These are phyloP conservation scores for Tyto alba DNA, from an alignment of 2,113 vertebrate genomes.

Conservation along the genomic window DNA sequence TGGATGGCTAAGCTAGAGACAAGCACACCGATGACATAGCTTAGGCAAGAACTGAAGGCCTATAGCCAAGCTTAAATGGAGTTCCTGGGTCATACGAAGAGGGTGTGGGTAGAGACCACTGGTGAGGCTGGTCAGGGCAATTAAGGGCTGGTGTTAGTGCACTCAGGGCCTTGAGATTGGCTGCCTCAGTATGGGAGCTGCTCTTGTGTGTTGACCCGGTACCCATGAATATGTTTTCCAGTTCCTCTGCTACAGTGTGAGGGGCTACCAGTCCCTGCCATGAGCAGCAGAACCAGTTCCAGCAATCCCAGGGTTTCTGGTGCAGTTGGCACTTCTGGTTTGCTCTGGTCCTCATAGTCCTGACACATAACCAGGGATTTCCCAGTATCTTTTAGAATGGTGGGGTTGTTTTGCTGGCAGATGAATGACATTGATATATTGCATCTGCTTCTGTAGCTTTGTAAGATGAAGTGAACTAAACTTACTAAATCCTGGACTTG, in stretches of 20 bases:
- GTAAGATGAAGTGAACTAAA: neutral
- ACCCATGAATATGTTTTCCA: neutral
- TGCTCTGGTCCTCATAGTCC: neutral
- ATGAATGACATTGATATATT: neutral
- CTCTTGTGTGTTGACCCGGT: neutral
- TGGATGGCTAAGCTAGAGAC: neutral
- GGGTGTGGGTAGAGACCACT: neutral
- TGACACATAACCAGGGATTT: neutral
- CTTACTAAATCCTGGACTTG: neutral
- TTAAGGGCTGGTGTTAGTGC: neutral
- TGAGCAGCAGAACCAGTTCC: neutral
- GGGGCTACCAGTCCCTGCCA: neutral
- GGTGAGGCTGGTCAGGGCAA: neutral
- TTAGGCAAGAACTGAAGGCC: neutral
- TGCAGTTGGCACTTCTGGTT: neutral
- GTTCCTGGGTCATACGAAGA: neutral
- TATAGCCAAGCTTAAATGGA: neutral
- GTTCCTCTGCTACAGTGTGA: neutral
- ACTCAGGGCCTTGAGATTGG: rapidly evolving
- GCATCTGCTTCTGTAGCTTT: neutral
- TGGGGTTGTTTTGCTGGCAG: neutral
- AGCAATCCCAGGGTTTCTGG: neutral
- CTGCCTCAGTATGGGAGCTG: neutral
- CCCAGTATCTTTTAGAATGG: neutral
- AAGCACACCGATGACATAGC: too few species aligned